Base-by-base conservation (phyloP, 2,113 vertebrate species). In the Hemichromis elongatus region DNA sequence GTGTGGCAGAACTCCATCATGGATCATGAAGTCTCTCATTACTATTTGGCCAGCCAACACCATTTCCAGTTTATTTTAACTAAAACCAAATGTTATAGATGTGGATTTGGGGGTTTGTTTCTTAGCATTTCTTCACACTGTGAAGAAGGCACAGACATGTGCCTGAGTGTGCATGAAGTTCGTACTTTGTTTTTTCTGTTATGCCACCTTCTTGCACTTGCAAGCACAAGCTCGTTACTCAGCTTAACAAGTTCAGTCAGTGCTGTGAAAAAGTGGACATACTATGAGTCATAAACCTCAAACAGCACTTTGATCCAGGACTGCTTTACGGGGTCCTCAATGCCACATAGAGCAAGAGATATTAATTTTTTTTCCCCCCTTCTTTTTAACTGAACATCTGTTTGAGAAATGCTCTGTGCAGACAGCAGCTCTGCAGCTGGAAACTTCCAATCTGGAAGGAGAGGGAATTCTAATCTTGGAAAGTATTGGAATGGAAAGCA, bases 361-460 rank as follows among this genome's bases (percentile, higher is more conserved):
- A 19, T 37, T 42, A 12, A 33, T 42, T 80, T 47, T 70, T 73
- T 54, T 55, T 47, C 56, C 57, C 54, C 53, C 45, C 13, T 45
- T 45, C 13, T 40, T 50, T 87, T 85, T 86, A 88, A 82, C 24
- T 42, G 79, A 92, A 93, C 93, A 95, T 94, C 88, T 90, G 93
- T 90, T 91, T 83, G 79, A 83, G 88, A 91, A 93, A 91, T 73
- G 42, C 78, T 78, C 26, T 26, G 33, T 77, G 79, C 52, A 55
- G 73, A 79, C 81, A 86, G 83, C 42, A 88, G 80, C 68, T 84
- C 55, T 73, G 68, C 85, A 89, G 45, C 83, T 94, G 92, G 92
- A 95, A 95, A 89, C 91, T 88, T 92, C 86, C 86, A 89, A 40
- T 87, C 68, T 84, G 90, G 80, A 93, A 90, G 91, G 53, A 91